These are phyloP conservation scores for Phymastichus coffea DNA, from an alignment of 1,140 invertebrate genomes.

Conservation along the genomic window DNA sequence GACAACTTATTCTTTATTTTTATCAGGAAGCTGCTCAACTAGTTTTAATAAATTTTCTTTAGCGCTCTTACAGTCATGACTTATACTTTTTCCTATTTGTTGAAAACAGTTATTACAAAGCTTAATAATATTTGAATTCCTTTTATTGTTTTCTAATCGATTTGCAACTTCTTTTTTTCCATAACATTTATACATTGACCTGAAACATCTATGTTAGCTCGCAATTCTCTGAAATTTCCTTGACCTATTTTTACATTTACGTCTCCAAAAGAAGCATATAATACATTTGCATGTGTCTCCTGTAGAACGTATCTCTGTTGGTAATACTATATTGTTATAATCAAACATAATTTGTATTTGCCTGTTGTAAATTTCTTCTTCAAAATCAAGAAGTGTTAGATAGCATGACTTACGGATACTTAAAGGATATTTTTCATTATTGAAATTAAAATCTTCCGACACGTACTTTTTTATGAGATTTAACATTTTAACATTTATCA, in stretches of 20 bases:
- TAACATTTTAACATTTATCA: not conserved
- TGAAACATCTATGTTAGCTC: not conserved
- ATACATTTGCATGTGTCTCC: not conserved
- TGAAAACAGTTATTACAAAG: too few species aligned
- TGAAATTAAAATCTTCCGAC: too few species aligned
- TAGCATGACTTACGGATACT: too few species aligned
- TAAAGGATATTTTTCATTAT: too few species aligned
- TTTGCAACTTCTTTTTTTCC: not conserved
- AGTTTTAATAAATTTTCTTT: conserved; percentile 7
- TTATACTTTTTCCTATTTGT: too few species aligned
- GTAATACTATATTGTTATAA: not conserved
- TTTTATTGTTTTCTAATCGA: not conserved
- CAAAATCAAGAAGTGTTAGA: too few species aligned
- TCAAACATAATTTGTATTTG: not conserved
- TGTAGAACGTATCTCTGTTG: not conserved
- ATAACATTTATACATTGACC: not conserved
- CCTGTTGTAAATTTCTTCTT: not conserved
- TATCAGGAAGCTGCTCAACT: not conserved
- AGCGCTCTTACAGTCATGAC: not conserved
- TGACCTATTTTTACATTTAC: not conserved
- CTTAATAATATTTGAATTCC: too few species aligned
- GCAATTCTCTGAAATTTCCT: not conserved
- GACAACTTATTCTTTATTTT: conserved; percentile 19
- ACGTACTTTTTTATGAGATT: not conserved
- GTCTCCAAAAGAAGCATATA: not conserved